Conservation (phyloP, 1,140 invertebrate genomes). For the Centruroides sculpturatus region DNA sequence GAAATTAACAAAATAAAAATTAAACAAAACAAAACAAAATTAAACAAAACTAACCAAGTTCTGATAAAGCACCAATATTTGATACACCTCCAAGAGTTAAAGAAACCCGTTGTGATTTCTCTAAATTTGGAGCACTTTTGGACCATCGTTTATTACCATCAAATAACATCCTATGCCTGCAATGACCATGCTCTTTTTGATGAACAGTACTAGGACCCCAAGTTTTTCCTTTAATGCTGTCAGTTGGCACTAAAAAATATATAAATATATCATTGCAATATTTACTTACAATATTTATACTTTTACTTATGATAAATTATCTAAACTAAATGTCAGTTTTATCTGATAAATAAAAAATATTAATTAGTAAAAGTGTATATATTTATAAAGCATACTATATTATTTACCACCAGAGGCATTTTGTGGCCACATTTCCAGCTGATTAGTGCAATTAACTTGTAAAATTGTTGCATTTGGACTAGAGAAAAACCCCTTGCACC, state of each 20-base stretch:
- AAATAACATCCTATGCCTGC: constrained; percentile 18
- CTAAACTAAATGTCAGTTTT: too few relatives aligned
- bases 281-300: too few relatives aligned
- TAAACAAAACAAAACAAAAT: neutral
- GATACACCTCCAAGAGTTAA: constrained; percentile 25
- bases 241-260: constrained; percentile 53
- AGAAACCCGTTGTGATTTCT: constrained; percentile 47
- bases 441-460: too few relatives aligned
- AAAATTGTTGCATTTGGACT: too few relatives aligned
- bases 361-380: constrained; percentile 18
- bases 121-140: constrained; percentile 56
- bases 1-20: neutral
- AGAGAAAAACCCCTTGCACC: too few relatives aligned
- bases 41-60: constrained; percentile 32
- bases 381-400: too few relatives aligned
- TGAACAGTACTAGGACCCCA: constrained; percentile 89
- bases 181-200: constrained; percentile 68
- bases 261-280: too few relatives aligned
- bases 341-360: too few relatives aligned
- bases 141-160: constrained; percentile 42
- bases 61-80: constrained; percentile 31
- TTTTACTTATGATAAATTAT: too few relatives aligned
- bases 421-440: too few relatives aligned
- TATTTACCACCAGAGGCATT: too few relatives aligned
- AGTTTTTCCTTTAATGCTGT: constrained; percentile 93